Percentiles rank a stretch among this genome's conserved stretches.
These are phyloP conservation scores for Amiota minor DNA, from an alignment of 2,888 invertebrate species.

Conservation along the genomic window DNA sequence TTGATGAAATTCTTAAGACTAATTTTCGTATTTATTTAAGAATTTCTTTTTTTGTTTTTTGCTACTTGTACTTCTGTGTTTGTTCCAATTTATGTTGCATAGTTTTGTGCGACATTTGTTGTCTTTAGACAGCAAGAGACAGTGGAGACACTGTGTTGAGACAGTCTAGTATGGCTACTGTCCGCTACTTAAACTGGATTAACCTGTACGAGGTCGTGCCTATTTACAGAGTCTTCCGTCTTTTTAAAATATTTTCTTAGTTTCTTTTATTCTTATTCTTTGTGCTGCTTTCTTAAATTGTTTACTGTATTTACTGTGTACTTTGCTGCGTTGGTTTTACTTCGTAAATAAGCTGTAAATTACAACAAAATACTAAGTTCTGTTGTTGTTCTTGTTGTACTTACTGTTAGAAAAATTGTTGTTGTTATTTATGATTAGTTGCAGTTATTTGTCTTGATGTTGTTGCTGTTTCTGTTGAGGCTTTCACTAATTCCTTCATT, in stretches of 20 bases:
- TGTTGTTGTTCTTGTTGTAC: slow-evolving; percentile 20
- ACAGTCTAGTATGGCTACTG: background rate
- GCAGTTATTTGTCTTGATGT: slow-evolving; percentile 37
- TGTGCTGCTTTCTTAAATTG: background rate
- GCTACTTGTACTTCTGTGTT: background rate
- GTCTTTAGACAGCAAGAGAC: background rate
- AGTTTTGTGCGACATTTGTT: background rate
- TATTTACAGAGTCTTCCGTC: background rate
- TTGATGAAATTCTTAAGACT: background rate
- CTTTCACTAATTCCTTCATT: slow-evolving; percentile 36
- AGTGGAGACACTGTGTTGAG: no score
- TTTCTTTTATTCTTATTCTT: background rate
- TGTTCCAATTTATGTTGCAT: slow-evolving; percentile 17
- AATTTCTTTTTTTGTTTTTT: background rate
- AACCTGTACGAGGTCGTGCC: slow-evolving; percentile 3
- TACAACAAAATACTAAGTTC: slow-evolving; percentile 39
- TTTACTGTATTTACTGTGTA: background rate
- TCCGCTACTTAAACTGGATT: slow-evolving; percentile 11
- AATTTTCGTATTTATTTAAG: background rate
- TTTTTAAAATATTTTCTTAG: background rate
- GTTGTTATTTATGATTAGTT: slow-evolving; percentile 32
- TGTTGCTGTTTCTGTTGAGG: slow-evolving; percentile 33
- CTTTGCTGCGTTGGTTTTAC: slow-evolving; percentile 26
- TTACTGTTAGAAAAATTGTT: slow-evolving; percentile 28
- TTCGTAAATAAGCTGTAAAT: slow-evolving; percentile 65